A percentile compares a stretch with the other conserved stretches of the same genome.
phyloP scores from a whole-genome alignment of 2,797 vertebrate species.

The Uromys caudimaculatus region DNA sequence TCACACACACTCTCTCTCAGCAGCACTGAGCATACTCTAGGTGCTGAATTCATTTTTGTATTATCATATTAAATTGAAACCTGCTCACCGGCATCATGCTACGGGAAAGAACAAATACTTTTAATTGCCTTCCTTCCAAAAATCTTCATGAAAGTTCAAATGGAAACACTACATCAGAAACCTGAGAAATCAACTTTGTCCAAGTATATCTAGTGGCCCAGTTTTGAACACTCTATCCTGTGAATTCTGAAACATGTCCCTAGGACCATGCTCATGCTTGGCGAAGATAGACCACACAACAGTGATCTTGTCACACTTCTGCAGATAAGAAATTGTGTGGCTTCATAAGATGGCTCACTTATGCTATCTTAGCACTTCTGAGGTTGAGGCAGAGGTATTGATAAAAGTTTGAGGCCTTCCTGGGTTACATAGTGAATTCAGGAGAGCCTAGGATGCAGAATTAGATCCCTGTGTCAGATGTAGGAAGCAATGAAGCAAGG shows the following conservation, averaged over 20 bases:
- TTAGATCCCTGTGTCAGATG: not conserved
- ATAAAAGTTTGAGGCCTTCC: not conserved
- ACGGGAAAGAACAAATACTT: not conserved
- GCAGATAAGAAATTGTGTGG: not conserved
- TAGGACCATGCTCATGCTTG: not conserved
- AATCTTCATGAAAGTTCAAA: not conserved
- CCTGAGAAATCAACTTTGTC: not conserved
- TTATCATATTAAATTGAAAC: not conserved
- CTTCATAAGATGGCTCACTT: not conserved
- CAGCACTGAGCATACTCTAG: not conserved
- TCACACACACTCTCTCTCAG: not conserved
- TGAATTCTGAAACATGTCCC: not conserved
- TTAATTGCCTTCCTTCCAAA: not conserved
- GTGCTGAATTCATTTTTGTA: not conserved
- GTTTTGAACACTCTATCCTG: not conserved
- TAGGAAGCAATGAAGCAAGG: not conserved
- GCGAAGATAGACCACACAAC: not conserved
- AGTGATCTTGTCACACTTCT: not conserved
- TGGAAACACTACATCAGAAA: not conserved
- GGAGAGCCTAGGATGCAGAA: not conserved
- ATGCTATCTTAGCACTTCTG: not conserved
- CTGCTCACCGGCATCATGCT: not conserved
- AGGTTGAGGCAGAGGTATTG: not conserved
- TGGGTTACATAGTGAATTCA: not conserved
- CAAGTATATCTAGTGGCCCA: not conserved